Base-by-base conservation (phyloP, 1,140 invertebrate species). In the Galendromus occidentalis region DNA sequence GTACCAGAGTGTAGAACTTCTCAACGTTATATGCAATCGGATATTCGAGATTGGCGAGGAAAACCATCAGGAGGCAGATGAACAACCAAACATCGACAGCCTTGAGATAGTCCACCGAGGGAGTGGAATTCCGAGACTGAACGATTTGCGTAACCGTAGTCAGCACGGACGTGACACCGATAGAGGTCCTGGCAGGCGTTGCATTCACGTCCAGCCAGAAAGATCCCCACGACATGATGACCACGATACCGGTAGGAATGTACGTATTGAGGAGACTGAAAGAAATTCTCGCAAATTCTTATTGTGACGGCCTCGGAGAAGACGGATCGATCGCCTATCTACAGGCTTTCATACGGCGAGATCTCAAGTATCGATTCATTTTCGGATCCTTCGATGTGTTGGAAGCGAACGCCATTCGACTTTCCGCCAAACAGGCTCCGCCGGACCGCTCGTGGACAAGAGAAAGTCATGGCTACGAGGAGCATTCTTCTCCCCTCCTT, bases 191-290 rank as follows among this genome's bases (percentile, higher is more conserved):
- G 5, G 76, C 75, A 0, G 75, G 76, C 0, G 73, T 75, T 14
- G 72, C 70, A 29, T 73, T 71, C 25, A 76, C 74, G 65, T 76
- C 74, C 7, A 77, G 59, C 76, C 76, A 76, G 67, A 76, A 76
- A 33, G 74, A 74, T n/a, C 76, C 71, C 71, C 69, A 71, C 0
- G 69, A 70, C 1, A 70, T 64, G 7, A 64, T 64, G 5, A 71
- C 70, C 1, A 70, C 66, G 44, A 71, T 30, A 4, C 65, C 64
- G 20, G 68, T 71, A n/a, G 70, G 70, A 39, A 71, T 63, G 41
- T 70, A 71, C 1, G 69, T 65, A 18, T 69, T 71, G 1, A 71
- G 22, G 2, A 71, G 12, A 28, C 65, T 59, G 51, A 14, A 59
- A 59, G 68, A 65, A 69, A 64, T n/a, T n/a, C n/a, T n/a, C n/a